phyloP scores from a whole-genome alignment of 2,888 invertebrate species.

The Eupithecia insigniata region DNA sequence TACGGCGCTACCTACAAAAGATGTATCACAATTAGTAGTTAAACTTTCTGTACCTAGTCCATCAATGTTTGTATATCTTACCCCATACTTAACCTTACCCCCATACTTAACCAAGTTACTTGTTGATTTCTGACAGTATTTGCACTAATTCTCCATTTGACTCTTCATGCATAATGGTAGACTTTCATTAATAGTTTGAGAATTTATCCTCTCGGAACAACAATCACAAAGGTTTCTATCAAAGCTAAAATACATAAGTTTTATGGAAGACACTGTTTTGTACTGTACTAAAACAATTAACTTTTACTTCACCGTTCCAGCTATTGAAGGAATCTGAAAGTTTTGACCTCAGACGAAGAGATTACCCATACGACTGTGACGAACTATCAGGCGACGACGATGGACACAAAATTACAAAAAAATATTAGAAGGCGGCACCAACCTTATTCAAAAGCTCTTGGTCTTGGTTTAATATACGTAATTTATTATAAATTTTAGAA shows the following conservation, averaged over 20 bases:
- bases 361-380: background rate
- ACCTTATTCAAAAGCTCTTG: background rate
- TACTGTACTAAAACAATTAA: slow-evolving; percentile 20
- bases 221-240: background rate
- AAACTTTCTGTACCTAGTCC: too few species aligned
- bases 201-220: background rate
- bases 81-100: too few species aligned
- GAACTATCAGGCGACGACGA: background rate
- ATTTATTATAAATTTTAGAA: background rate
- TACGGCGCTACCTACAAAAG: too few species aligned
- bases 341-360: slow-evolving; percentile 2
- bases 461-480: background rate
- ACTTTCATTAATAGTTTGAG: background rate
- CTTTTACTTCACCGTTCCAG: slow-evolving; percentile 25
- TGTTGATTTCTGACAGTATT: background rate
- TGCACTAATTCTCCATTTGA: background rate
- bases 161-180: too few species aligned
- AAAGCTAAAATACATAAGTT: background rate
- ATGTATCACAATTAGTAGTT: too few species aligned
- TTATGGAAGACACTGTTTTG: slow-evolving; percentile 12
- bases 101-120: too few species aligned
- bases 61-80: too few species aligned
- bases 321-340: slow-evolving; percentile 20
- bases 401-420: background rate
- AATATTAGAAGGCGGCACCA: background rate